phyloP scores from a whole-genome alignment of 2,797 vertebrate genomes.

The Amniataba percoides region DNA sequence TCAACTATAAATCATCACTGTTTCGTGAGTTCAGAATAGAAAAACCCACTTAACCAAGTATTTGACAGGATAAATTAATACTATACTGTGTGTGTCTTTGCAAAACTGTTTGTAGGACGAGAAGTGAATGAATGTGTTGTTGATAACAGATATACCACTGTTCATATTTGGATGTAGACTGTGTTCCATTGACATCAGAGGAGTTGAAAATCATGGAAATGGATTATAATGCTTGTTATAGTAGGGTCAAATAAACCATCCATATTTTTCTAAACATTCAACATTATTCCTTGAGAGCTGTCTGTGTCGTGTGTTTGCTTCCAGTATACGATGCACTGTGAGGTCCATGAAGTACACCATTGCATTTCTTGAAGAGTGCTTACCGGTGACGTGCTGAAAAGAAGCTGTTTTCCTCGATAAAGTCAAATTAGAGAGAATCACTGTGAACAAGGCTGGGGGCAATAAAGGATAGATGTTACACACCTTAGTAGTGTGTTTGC shows the following conservation, averaged over 20 bases:
- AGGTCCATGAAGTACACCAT: neutral
- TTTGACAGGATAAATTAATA: conserved; percentile 82
- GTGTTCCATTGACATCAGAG: conserved; percentile 82
- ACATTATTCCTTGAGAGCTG: conserved; percentile 45
- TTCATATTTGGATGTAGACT: conserved; percentile 86
- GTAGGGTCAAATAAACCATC: conserved; percentile 87
- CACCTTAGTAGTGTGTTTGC: neutral
- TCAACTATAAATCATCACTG: conserved; percentile 80
- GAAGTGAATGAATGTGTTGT: conserved; percentile 81
- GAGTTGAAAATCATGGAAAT: conserved; percentile 67
- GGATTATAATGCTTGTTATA: conserved; percentile 84
- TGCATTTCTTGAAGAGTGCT: neutral
- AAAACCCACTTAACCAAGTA: conserved; percentile 86
- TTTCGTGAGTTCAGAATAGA: conserved; percentile 85
- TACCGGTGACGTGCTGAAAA: too few relatives aligned
- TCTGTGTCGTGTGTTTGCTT: conserved; percentile 57
- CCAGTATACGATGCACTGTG: neutral
- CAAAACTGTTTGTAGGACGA: conserved; percentile 82
- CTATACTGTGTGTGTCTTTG: conserved; percentile 83
- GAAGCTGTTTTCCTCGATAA: neutral
- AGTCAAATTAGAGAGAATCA: neutral
- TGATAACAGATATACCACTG: conserved; percentile 75
- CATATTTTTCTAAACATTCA: conserved; percentile 88
- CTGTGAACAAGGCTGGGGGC: neutral
- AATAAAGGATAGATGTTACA: neutral